These are phyloP conservation scores for Notechis scutatus DNA, from an alignment of 2,113 vertebrate species.

Conservation along the genomic window DNA sequence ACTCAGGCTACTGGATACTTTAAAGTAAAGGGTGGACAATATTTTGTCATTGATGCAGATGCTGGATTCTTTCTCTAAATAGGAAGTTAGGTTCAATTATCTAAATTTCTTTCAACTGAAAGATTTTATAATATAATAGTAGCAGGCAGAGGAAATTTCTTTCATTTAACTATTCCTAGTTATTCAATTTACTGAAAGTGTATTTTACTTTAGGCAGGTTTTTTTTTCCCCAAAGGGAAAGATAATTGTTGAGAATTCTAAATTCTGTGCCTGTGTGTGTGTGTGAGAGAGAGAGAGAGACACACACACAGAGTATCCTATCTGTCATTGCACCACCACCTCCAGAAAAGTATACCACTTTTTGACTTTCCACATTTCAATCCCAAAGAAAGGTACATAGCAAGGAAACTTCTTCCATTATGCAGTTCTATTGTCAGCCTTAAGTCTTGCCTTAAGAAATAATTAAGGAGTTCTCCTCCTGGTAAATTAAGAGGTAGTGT, in stretches of 20 bases:
- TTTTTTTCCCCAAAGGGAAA: background rate
- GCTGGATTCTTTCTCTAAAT: background rate
- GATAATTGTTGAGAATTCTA: background rate
- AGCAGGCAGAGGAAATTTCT: background rate
- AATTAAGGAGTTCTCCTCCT: background rate
- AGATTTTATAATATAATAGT: background rate
- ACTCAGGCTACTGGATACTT: background rate
- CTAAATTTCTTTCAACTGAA: background rate
- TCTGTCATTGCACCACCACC: background rate
- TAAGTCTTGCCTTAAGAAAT: background rate
- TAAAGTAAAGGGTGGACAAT: background rate
- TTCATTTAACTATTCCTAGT: background rate
- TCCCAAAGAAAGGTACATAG: background rate
- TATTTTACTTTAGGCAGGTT: background rate
- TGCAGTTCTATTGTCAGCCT: background rate
- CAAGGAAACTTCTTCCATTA: background rate
- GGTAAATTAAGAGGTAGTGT: background rate
- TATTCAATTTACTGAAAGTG: background rate
- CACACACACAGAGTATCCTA: background rate
- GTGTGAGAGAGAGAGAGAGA: no score
- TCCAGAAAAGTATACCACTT: background rate
- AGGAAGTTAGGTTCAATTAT: background rate
- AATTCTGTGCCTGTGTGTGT: background rate
- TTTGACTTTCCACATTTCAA: background rate
- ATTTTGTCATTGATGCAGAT: background rate